These are phyloP conservation scores for Delia radicum DNA, from an alignment of 1,140 invertebrate species.

Conservation along the genomic window DNA sequence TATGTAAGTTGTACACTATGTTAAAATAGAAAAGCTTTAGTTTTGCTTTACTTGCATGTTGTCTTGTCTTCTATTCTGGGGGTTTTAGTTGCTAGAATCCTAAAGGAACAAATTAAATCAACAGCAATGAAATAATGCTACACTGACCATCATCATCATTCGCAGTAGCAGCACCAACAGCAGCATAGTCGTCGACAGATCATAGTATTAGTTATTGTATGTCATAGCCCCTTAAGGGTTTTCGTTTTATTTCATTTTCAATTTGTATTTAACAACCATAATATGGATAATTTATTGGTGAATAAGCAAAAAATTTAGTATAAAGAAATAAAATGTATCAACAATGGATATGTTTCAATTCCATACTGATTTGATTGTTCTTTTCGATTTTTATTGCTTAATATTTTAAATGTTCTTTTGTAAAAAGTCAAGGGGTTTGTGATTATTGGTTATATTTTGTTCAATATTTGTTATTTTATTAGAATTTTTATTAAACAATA, in stretches of 20 bases:
- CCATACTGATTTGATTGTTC: no score
- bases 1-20: neutral
- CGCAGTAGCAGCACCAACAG: neutral
- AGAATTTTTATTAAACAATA: no score
- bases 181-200: neutral
- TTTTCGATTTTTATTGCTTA: no score
- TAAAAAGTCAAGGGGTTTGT: no score
- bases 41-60: neutral
- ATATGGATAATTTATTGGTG: neutral
- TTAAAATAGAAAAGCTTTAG: neutral
- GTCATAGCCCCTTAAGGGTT: constrained; percentile 11
- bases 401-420: no score
- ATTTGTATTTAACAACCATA: neutral
- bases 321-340: no score
- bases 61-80: neutral
- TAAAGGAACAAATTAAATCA: constrained; percentile 19
- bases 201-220: neutral
- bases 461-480: no score
- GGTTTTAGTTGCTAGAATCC: neutral
- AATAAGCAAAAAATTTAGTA: no score
- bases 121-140: neutral
- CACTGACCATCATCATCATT: neutral
- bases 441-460: no score
- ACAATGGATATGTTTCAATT: no score
- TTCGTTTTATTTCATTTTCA: neutral